phyloP scores from a whole-genome alignment of 1,140 invertebrate genomes.

The Paraescarpia echinospica region DNA sequence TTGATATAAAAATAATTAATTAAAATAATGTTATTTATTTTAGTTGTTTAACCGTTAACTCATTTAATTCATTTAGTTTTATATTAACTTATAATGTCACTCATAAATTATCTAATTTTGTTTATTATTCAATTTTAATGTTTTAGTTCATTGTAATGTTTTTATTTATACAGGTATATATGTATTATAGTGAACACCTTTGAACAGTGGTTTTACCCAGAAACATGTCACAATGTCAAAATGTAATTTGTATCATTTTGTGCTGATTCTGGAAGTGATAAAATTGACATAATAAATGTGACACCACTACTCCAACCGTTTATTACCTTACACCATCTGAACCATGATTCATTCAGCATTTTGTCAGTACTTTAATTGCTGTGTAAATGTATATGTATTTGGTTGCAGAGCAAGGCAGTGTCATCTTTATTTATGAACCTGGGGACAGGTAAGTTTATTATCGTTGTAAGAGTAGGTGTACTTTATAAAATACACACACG shows the following conservation, averaged over 20 bases:
- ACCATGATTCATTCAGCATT: constrained; percentile 8
- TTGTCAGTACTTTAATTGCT: constrained; percentile 15
- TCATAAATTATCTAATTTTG: no score
- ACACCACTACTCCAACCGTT: not conserved
- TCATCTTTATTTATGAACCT: constrained; percentile 41
- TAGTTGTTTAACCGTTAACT: no score
- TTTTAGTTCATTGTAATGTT: no score
- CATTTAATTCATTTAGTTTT: no score
- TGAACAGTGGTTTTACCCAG: no score
- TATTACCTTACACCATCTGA: not conserved
- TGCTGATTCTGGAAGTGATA: not conserved
- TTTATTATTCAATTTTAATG: no score
- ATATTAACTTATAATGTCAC: no score
- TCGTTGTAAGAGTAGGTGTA: not conserved
- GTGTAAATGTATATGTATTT: constrained; percentile 24
- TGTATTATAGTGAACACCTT: no score
- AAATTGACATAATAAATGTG: not conserved
- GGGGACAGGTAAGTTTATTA: constrained; percentile 4
- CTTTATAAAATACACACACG: not conserved
- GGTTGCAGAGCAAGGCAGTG: constrained; percentile 41
- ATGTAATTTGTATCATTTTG: not conserved
- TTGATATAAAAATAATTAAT: no score
- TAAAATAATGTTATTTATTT: no score
- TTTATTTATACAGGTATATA: no score
- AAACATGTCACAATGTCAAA: no score